Base-by-base conservation (phyloP, 1,140 invertebrate species). In the Sycophaga agraensis region DNA sequence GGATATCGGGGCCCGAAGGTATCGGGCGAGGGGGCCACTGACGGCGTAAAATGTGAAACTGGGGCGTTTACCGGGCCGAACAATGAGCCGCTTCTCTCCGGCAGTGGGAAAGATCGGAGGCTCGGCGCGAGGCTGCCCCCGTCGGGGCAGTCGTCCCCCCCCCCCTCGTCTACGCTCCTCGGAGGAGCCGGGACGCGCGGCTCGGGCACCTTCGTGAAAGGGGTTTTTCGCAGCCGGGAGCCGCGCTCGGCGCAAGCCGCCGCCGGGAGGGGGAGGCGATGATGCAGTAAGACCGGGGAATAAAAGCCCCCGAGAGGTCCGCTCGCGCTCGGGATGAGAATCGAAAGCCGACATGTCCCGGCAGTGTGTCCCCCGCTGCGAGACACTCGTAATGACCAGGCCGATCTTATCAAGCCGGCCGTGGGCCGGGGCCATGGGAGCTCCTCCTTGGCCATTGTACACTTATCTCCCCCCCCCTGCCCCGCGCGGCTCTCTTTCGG, bases 371-470 rank as follows among this genome's bases (percentile, higher is more conserved):
- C 69, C 73, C 72, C 62, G 71, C 73, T 75, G 73, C 48, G 73
- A 74, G 73, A 75, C 72, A 74, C 69, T 73, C 70, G 72, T 76
- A 76, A 76, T 76, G 74, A 74, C 72, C 74, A 69, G 62, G 68
- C 70, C 71, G 74, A 76, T 76, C 72, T 76, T 74, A 76, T 74
- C 73, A 73, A 67, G 55, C 58, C 60, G 53, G 50, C 28, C 9
- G 58, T 57, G 66, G 63, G 64, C 59, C 68, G 16, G 9, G 22
- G 37, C 8, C 1, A 24, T n/a, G 0, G 24, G 34, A 50, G 45
- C 53, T 21, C 24, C 67, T 71, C 69, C 70, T 68, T 66, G 65
- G 69, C 71, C 70, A 75, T 75, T 73, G 72, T 73, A 69, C 70
- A 73, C 71, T 75, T 75, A 73, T 74, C 73, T 74, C 60, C 45